Evolutionary conservation across 1,140 invertebrate genomes (phyloP).

Genomic region (Halotydeus destructor): DNA sequence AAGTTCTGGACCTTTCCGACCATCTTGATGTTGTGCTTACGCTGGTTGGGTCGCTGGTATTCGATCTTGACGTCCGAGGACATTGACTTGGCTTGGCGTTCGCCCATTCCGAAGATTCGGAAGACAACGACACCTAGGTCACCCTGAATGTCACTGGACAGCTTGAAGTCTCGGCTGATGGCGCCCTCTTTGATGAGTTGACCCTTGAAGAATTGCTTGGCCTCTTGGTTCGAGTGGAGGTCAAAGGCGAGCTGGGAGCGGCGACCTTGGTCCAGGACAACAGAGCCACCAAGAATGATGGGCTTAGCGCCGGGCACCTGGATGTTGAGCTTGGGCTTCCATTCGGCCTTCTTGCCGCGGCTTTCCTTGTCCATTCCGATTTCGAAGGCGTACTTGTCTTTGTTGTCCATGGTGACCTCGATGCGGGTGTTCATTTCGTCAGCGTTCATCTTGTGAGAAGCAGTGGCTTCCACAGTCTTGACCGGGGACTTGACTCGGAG

Average conservation of each 20-base stretch:
- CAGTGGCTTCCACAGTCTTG: neutral
- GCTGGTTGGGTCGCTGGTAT: neutral
- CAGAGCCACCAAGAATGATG: neutral
- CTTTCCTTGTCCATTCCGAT: neutral
- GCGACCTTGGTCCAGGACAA: constrained; percentile 1
- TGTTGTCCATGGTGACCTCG: neutral
- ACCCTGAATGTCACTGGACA: neutral
- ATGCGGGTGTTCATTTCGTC: neutral
- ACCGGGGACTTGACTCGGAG: constrained; percentile 1
- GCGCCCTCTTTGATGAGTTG: neutral
- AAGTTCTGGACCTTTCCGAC: constrained; percentile 3
- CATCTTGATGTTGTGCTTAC: neutral
- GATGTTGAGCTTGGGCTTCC: neutral
- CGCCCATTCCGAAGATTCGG: neutral
- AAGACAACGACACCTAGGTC: neutral
- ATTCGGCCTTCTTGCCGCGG: constrained; percentile 7
- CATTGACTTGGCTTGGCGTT: neutral
- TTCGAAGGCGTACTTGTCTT: neutral
- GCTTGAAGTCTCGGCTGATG: neutral
- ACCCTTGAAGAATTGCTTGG: constrained; percentile 3
- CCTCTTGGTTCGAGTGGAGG: constrained; percentile 4
- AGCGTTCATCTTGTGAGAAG: neutral
- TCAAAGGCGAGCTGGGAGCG: neutral
- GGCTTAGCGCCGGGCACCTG: neutral
- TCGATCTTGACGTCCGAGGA: constrained; percentile 4